Conservation (phyloP, 2,113 vertebrate genomes). For the Ciconia boyciana region DNA sequence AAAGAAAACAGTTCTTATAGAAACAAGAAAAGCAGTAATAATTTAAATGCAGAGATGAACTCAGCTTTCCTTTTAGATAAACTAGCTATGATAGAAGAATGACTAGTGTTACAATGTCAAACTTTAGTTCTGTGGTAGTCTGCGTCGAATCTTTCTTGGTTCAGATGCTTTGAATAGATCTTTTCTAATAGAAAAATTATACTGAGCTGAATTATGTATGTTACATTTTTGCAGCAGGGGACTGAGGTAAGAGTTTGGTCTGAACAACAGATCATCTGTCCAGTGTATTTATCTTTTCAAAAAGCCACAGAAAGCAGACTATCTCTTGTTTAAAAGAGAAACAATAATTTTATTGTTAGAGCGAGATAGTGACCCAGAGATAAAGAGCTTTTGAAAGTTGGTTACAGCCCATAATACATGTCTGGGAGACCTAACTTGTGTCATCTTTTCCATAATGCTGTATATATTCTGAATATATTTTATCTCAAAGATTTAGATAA, state of each 20-base stretch:
- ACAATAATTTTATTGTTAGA: slow-evolving; percentile 4
- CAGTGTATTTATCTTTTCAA: background rate
- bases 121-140: background rate
- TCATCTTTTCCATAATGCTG: background rate
- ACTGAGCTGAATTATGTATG: background rate
- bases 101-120: background rate
- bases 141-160: background rate
- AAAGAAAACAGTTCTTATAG: background rate
- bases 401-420: background rate
- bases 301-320: background rate
- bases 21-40: background rate
- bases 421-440: background rate
- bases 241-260: background rate
- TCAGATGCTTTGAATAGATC: background rate
- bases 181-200: background rate
- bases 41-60: background rate
- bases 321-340: background rate
- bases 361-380: background rate
- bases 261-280: slow-evolving; percentile 1
- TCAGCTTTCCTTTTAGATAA: background rate
- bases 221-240: background rate
- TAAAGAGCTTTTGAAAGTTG: background rate
- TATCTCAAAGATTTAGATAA: background rate
- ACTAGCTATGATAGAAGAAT: background rate
- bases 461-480: background rate